Evolutionary conservation across 2,113 vertebrate species (phyloP), one percentile per base, ranked within the genome.

Genomic region (Hipposideros armiger): DNA sequence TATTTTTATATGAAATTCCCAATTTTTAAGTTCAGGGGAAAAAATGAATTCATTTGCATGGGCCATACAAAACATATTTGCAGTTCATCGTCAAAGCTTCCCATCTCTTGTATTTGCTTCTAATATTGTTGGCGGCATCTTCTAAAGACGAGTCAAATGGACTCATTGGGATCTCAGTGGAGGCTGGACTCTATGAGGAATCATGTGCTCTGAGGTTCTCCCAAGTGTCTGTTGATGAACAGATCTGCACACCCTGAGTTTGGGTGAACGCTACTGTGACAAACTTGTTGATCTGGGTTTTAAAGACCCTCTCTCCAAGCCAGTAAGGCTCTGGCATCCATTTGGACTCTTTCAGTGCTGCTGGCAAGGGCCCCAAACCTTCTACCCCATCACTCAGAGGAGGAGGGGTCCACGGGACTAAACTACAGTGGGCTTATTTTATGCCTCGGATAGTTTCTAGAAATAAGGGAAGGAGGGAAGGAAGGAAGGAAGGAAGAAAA

Each of bases 171-270:
- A 22, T 56, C 19, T 47, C 52, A 42, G 32, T 5, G 52, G 77
- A 90, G 19, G 60, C 40, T 17, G 30, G 54, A 14, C 16, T 50
- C 24, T 13, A 17, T 20, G 40, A 47, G 60, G 42, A 73, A 26
- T 10, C 11, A 2, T 28, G 7, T 28, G 45, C 19, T n/a, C 28
- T 47, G 45, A 80, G 30, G 20, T 78, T 84, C 91, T 90, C 30
- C 30, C 32, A 40, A 36, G 64, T 24, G 14, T 64, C 91, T 20
- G 13, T 0, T 16, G 42, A 45, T 5, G 26, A 54, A 36, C 52
- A 32, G 54, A 72, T n/a, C 17, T 0, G 0, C 7, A 11, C 24
- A 11, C 40, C 70, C 80, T 52, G 24, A 45, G 17, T 64, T 32
- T 30, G 1, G 26, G 22, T 36, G 60, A 83, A 40, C 36, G 45